A percentile compares a stretch with the other conserved stretches of the same genome.
Conservation (phyloP, 1,140 invertebrate species). For the Drosophila asahinai region DNA sequence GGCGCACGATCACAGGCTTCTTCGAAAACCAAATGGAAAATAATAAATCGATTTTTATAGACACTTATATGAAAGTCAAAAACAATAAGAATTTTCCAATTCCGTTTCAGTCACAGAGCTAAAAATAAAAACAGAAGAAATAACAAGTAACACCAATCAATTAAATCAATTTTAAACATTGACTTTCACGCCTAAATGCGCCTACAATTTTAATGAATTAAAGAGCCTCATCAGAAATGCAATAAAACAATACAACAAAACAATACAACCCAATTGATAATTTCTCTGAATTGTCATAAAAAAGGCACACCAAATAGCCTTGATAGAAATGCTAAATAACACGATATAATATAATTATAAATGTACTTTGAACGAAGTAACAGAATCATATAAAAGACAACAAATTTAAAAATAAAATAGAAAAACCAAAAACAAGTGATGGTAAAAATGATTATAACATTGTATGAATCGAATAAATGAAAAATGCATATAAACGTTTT, state of each 20-base stretch:
- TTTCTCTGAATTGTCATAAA: conserved; percentile 66
- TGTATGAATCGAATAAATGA: conserved; percentile 80
- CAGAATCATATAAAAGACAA: conserved; percentile 49
- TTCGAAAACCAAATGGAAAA: conserved; percentile 18
- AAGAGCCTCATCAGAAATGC: conserved; percentile 38
- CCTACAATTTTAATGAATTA: conserved; percentile 53
- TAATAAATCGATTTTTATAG: conserved; percentile 38
- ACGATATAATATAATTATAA: conserved; percentile 64
- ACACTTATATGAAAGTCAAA: conserved; percentile 46
- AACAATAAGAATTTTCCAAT: conserved; percentile 27
- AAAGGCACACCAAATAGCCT: conserved; percentile 80
- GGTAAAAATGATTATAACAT: conserved; percentile 67
- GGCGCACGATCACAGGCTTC: conserved; percentile 37
- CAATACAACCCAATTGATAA: conserved; percentile 44
- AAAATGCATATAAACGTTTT: conserved; percentile 83
- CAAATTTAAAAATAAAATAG: conserved; percentile 45
- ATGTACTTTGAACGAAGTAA: conserved; percentile 38
- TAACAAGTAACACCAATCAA: conserved; percentile 22
- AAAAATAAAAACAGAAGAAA: conserved; percentile 18
- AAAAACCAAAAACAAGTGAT: conserved; percentile 63
- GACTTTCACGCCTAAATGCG: conserved; percentile 51
- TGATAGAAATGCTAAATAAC: conserved; percentile 58
- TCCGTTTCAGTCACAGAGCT: conserved; percentile 39
- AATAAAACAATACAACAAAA: conserved; percentile 37
- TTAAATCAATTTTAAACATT: conserved; percentile 49